phyloP scores from a whole-genome alignment of 2,113 vertebrate species.

The Acrocephalus arundinaceus region DNA sequence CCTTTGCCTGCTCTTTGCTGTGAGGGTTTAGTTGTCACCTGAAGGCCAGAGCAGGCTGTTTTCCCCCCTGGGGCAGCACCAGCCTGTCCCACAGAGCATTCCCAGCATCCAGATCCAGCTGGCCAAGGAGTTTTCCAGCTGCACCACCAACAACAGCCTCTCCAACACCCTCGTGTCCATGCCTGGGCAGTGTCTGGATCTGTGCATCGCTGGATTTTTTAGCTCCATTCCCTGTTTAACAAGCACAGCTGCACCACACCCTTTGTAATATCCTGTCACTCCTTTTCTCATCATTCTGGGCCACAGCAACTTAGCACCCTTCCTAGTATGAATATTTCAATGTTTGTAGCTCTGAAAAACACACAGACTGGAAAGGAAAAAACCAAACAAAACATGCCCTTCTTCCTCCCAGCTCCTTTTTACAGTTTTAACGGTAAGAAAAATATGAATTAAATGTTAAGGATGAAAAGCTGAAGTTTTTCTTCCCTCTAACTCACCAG shows the following conservation, averaged over 20 bases:
- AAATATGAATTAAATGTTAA: conserved; percentile 25
- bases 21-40: neutral
- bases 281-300: neutral
- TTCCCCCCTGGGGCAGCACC: neutral
- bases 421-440: neutral
- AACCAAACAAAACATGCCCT: neutral
- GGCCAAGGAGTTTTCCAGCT: conserved; percentile 15
- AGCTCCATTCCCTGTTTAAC: neutral
- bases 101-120: conserved; percentile 7
- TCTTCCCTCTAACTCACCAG: conserved; percentile 42
- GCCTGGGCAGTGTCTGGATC: neutral
- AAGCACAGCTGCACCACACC: neutral
- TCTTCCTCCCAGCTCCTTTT: neutral
- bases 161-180: neutral
- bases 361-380: neutral
- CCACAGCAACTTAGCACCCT: conserved; percentile 30
- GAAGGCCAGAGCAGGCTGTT: neutral
- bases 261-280: conserved; percentile 1
- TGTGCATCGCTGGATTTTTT: neutral
- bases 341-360: neutral
- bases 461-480: neutral
- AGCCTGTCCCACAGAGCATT: neutral
- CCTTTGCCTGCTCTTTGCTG: neutral
- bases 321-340: conserved; percentile 38
- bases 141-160: neutral